Evolutionary conservation across 2,113 vertebrate species (phyloP).

Genomic region (Geococcyx californianus): DNA sequence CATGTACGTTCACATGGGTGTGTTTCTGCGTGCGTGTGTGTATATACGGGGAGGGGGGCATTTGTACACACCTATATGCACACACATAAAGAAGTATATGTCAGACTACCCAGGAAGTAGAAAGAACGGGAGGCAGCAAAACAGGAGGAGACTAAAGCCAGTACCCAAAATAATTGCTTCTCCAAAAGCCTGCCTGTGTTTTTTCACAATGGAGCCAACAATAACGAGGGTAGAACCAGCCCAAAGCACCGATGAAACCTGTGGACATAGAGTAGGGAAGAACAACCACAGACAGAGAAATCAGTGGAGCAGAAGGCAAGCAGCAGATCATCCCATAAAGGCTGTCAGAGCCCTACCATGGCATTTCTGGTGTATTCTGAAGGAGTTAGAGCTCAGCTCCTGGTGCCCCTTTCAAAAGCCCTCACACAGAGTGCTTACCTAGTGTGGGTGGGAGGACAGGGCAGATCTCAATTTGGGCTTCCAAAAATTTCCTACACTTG

Average conservation of each 20-base stretch:
- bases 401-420: too few relatives aligned
- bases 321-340: neutral
- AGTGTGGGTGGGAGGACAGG: accelerated
- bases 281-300: neutral
- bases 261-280: neutral
- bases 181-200: neutral
- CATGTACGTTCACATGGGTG: neutral
- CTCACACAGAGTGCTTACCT: neutral
- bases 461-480: neutral
- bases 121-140: neutral
- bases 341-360: neutral
- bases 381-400: neutral
- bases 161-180: neutral
- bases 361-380: neutral
- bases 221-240: neutral
- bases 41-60: too few relatives aligned
- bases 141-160: neutral
- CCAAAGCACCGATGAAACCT: neutral
- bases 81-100: neutral
- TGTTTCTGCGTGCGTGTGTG: neutral
- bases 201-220: neutral
- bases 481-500: neutral
- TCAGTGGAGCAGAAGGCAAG: neutral
- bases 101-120: neutral
- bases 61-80: neutral